phyloP scores from a whole-genome alignment of 2,113 vertebrate genomes.

The Hippocampus mohnikei region DNA sequence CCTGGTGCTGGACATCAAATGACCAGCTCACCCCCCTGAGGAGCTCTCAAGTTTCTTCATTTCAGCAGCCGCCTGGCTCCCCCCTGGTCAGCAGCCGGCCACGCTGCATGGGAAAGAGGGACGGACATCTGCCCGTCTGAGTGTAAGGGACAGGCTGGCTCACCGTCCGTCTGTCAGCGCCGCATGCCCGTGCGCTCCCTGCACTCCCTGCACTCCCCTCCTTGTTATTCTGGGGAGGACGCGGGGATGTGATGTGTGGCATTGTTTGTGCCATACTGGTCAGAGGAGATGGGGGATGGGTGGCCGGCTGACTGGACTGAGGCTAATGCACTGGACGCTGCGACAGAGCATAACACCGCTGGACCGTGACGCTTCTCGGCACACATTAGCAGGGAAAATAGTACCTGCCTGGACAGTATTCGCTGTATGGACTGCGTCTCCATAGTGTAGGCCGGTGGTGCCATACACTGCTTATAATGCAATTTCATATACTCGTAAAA shows the following conservation, averaged over 20 bases:
- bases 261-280: conserved; percentile 67
- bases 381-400: conserved; percentile 1
- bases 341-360: conserved; percentile 25
- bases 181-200: conserved; percentile 35
- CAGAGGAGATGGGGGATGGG: conserved; percentile 36
- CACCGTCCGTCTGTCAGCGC: conserved; percentile 75
- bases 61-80: conserved; percentile 87
- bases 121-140: conserved; percentile 99
- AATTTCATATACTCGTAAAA: neutral
- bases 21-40: conserved; percentile 91
- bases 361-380: conserved; percentile 9
- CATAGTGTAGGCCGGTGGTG: neutral
- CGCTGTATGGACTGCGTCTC: neutral
- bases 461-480: neutral
- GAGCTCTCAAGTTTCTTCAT: conserved; percentile 94
- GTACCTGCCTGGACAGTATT: neutral
- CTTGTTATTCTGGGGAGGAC: conserved; percentile 72
- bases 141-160: conserved; percentile 83
- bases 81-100: conserved; percentile 71
- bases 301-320: conserved; percentile 4
- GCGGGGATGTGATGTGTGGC: conserved; percentile 60
- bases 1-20: conserved; percentile 88
- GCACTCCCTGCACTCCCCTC: conserved; percentile 50
- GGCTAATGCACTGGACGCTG: conserved; percentile 40
- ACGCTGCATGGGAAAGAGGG: conserved; percentile 80